Evolutionary conservation across 2,797 vertebrate species (phyloP).

Genomic region (Mastacembelus armatus): DNA sequence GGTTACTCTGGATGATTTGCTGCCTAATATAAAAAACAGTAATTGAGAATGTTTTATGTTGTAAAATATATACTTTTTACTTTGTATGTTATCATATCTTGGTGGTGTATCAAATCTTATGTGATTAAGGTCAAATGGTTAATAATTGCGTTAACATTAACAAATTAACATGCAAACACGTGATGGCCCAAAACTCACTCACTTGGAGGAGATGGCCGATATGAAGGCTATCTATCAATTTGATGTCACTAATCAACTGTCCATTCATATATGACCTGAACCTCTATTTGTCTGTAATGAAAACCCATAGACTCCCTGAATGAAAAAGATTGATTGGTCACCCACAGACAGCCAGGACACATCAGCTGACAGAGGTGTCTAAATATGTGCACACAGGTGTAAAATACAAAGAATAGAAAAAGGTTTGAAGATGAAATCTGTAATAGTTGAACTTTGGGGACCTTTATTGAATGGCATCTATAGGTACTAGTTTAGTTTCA

Average conservation of each 20-base stretch:
- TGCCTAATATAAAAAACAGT: not conserved
- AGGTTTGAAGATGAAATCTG: slow-evolving; percentile 6
- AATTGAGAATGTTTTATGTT: not conserved
- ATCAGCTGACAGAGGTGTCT: slow-evolving; percentile 31
- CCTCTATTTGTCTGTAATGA: slow-evolving; percentile 30
- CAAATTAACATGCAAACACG: no score
- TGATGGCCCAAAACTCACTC: no score
- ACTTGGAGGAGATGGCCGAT: slow-evolving; percentile 18
- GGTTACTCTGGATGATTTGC: not conserved
- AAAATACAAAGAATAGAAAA: slow-evolving; percentile 3
- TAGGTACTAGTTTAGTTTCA: slow-evolving; percentile 14
- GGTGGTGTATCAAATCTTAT: no score
- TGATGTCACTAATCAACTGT: slow-evolving; percentile 55
- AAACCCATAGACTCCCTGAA: slow-evolving; percentile 30
- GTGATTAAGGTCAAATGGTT: no score
- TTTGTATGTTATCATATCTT: no score
- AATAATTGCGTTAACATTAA: no score
- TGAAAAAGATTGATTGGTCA: slow-evolving; percentile 60
- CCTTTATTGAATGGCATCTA: slow-evolving; percentile 3
- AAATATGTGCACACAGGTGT: slow-evolving; percentile 5
- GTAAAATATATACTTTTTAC: not conserved
- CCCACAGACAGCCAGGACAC: slow-evolving; percentile 6
- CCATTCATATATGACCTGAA: slow-evolving; percentile 52
- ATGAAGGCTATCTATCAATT: slow-evolving; percentile 29
- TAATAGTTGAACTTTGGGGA: slow-evolving; percentile 1